phyloP scores from a whole-genome alignment of 1,140 invertebrate species.

The Popillia japonica region DNA sequence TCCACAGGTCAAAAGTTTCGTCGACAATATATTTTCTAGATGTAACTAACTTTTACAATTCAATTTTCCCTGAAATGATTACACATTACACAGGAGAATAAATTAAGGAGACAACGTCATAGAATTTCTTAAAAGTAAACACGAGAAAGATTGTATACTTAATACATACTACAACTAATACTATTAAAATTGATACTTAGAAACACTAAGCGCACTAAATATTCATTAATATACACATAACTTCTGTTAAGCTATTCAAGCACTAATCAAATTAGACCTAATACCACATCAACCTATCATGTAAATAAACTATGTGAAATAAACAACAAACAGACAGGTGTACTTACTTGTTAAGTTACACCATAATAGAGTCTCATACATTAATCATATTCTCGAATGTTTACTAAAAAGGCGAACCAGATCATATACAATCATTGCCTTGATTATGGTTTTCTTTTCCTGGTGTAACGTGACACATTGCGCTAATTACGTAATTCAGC shows the following conservation, averaged over 20 bases:
- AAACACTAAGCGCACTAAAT: not conserved
- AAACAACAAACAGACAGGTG: conserved; percentile 1
- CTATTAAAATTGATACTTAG: not conserved
- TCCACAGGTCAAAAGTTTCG: not conserved
- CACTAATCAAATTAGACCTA: not conserved
- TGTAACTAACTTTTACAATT: not conserved
- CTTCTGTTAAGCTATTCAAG: not conserved
- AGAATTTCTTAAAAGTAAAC: too few relatives aligned
- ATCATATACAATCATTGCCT: conserved; percentile 5
- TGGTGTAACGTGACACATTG: conserved; percentile 9
- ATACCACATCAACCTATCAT: not conserved
- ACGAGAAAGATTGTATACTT: too few relatives aligned
- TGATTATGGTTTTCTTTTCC: conserved; percentile 25
- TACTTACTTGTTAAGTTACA: conserved; percentile 4
- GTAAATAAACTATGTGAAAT: not conserved
- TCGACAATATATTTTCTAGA: not conserved
- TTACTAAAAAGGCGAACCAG: conserved; percentile 5
- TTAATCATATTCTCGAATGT: not conserved
- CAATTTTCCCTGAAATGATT: not conserved
- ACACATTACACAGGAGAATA: not conserved
- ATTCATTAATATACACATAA: not conserved
- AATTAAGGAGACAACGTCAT: not conserved
- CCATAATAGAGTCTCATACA: conserved; percentile 4
- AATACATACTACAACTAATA: too few relatives aligned
- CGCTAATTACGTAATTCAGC: conserved; percentile 19